phyloP scores from a whole-genome alignment of 2,888 invertebrate genomes.

The Diogma glabrata region DNA sequence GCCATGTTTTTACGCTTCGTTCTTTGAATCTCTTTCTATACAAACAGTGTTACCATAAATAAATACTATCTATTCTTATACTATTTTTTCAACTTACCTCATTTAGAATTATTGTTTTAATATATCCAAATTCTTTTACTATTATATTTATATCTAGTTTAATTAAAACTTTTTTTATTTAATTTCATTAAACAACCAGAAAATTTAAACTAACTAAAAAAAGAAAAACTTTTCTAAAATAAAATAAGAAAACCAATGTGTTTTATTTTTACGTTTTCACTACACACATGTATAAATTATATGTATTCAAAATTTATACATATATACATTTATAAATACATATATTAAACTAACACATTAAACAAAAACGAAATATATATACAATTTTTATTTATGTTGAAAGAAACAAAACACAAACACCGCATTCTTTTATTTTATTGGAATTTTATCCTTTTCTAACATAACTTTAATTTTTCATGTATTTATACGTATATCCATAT shows the following conservation, averaged over 20 bases:
- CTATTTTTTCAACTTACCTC: background rate
- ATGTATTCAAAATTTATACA: background rate
- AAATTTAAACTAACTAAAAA: no score
- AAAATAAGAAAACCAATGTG: background rate
- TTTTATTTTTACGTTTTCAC: background rate
- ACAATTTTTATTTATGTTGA: constrained; percentile 6
- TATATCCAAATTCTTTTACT: background rate
- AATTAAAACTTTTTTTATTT: background rate
- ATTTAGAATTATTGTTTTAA: background rate
- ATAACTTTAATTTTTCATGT: background rate
- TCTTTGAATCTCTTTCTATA: constrained; percentile 7
- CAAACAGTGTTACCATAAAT: background rate
- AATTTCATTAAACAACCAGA: no score
- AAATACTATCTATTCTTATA: background rate
- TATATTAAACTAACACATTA: constrained; percentile 1
- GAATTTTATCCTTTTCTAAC: constrained; percentile 5
- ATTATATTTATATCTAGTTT: background rate
- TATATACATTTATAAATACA: background rate
- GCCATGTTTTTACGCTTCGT: constrained; percentile 8
- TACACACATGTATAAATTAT: no score
- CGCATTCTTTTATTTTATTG: constrained; percentile 4
- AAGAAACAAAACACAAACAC: constrained; percentile 8
- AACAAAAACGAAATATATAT: background rate
- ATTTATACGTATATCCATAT: background rate
- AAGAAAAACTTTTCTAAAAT: background rate